Base-by-base conservation (phyloP, 37 sponge, comb jelly and placozoan genomes). In the Beroe forskalii region DNA sequence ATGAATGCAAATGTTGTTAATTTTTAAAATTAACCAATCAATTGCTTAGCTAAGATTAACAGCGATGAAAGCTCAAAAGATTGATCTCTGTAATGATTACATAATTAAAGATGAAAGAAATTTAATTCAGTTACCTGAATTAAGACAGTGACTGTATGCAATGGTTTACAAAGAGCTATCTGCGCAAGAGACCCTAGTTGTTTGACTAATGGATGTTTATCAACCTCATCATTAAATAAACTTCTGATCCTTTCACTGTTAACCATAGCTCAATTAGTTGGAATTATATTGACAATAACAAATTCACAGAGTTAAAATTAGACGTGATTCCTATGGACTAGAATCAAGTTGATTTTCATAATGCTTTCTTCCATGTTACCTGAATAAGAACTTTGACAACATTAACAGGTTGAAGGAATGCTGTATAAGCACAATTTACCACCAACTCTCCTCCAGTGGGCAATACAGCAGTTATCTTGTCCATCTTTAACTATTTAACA, bases 331-430 rank as follows among this genome's bases (percentile, higher is more conserved):
- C n/a, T n/a, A n/a, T n/a, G n/a, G n/a, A n/a, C n/a, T n/a, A n/a
- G n/a, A n/a, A n/a, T n/a, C n/a, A n/a, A n/a, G n/a, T n/a, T n/a
- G n/a, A n/a, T n/a, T n/a, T n/a, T n/a, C n/a, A n/a, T n/a, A n/a
- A n/a, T n/a, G n/a, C n/a, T n/a, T n/a, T n/a, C n/a, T n/a, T 48
- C 12, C 55, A 14, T 19, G 6, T 80, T 28, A 80, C 86, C 40
- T 80, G 86, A 43, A 80, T 80, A 6, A 80, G 86, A 38, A 80
- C 40, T 44, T 80, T 80, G 55, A 44, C 86, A 25, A 80, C 86
- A 80, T 80, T 80, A 14, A 80, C 86, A 0, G 86, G 86, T 42
- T 80, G 86, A 0, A 80, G 55, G 8, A 43, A 14, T 6, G 55
- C 55, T 27, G 86, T 80, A 38, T 80, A 80, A 9, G 35, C 55